A percentile compares a stretch with the other conserved stretches of the same genome.
Evolutionary conservation across 2,888 invertebrate genomes (phyloP).

Genomic region (Agrypnus murinus): DNA sequence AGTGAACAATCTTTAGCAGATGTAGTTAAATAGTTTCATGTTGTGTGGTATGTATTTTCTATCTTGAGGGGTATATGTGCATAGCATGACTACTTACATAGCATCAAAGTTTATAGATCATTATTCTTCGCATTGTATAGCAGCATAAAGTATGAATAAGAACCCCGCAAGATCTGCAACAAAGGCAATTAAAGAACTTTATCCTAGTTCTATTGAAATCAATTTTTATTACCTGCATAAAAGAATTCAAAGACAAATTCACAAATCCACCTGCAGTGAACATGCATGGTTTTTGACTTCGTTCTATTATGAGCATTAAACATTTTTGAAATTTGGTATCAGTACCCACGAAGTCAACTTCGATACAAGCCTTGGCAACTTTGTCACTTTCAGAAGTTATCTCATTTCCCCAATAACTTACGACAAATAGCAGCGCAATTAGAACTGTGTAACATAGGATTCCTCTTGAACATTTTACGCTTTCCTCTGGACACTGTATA

Average conservation of each 20-base stretch:
- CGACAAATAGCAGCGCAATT: constrained; percentile 5
- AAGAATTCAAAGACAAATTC: not conserved
- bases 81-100: no score
- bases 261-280: constrained; percentile 12
- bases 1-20: no score
- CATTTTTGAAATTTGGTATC: not conserved
- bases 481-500: constrained; percentile 3
- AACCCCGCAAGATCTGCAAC: constrained; percentile 6
- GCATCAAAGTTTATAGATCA: no score
- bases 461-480: constrained; percentile 11
- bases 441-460: not conserved
- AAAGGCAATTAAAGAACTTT: not conserved
- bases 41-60: no score
- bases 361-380: not conserved
- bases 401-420: constrained; percentile 10
- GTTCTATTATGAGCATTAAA: not conserved
- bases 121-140: not conserved
- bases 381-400: not conserved
- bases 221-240: not conserved
- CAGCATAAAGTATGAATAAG: constrained; percentile 18
- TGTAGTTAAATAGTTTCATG: no score
- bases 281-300: not conserved
- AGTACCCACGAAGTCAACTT: constrained; percentile 1
- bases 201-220: no score
- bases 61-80: no score